A percentile compares a stretch with the other conserved stretches of the same genome.
Evolutionary conservation across 2,113 vertebrate species (phyloP).

Genomic region (Macrotis lagotis): DNA sequence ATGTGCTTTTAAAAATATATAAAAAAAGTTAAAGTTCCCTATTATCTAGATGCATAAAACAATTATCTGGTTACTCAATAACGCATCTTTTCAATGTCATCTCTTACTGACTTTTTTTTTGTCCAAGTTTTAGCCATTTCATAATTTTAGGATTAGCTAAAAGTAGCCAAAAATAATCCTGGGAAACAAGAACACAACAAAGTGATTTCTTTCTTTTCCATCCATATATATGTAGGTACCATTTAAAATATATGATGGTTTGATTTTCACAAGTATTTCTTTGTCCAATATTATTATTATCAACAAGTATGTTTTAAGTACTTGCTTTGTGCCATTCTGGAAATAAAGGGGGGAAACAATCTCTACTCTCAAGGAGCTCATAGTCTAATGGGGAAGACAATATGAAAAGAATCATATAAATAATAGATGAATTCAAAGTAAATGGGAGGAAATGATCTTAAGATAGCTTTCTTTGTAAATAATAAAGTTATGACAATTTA

Average conservation of each 20-base stretch:
- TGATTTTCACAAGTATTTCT: constrained; percentile 6
- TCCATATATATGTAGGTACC: not conserved
- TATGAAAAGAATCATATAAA: not conserved
- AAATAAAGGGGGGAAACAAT: not conserved
- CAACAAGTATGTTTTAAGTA: not conserved
- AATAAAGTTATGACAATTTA: constrained; percentile 7
- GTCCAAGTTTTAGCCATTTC: constrained; percentile 37
- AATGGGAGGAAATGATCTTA: not conserved
- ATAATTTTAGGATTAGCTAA: not conserved
- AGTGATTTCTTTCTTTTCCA: constrained; percentile 15
- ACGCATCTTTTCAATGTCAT: constrained; percentile 32
- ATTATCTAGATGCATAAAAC: constrained; percentile 35
- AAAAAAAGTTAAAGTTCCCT: constrained; percentile 43
- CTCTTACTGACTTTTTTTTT: constrained; percentile 23
- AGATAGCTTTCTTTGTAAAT: not conserved
- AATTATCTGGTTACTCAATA: not conserved
- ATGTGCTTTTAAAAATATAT: too few species aligned
- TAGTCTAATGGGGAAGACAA: not conserved
- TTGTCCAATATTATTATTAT: not conserved
- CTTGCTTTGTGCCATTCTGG: not conserved
- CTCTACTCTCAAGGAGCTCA: not conserved
- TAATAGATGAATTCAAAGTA: not conserved
- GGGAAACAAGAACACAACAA: constrained; percentile 6
- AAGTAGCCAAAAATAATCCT: constrained; percentile 12
- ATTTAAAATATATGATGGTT: not conserved